phyloP scores from a whole-genome alignment of 2,888 invertebrate species.

The Peribatodes rhomboidaria region DNA sequence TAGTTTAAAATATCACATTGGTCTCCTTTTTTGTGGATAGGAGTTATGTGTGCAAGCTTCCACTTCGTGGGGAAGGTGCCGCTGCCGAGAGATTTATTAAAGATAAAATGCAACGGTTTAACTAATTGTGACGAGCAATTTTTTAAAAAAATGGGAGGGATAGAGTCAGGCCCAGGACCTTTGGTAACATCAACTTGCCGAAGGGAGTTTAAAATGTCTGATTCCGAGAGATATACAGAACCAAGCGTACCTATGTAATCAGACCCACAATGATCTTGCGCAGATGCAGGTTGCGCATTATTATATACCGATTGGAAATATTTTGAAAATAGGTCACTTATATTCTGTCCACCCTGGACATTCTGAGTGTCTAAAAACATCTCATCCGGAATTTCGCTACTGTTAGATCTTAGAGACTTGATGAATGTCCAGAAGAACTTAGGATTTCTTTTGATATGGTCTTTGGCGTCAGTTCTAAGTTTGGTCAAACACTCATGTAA shows the following conservation, averaged over 20 bases:
- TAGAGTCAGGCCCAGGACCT: background rate
- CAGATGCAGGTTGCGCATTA: no score
- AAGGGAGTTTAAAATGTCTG: background rate
- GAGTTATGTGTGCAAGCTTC: background rate
- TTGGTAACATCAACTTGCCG: background rate
- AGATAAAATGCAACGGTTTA: background rate
- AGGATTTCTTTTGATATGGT: background rate
- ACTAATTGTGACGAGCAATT: background rate
- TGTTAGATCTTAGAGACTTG: background rate
- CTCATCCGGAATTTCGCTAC: background rate
- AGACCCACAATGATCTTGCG: background rate
- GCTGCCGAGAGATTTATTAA: background rate
- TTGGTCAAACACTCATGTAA: background rate
- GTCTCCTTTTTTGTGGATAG: background rate
- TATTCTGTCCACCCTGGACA: background rate
- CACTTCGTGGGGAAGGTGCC: background rate
- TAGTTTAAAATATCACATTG: background rate
- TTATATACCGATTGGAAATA: background rate
- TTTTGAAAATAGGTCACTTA: background rate
- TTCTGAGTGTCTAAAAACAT: background rate
- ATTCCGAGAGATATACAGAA: background rate
- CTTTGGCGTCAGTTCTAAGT: background rate
- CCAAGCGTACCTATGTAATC: background rate
- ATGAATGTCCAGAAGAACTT: background rate
- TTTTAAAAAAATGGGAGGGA: background rate